Conservation (phyloP, 1,140 invertebrate species). For the Triops longicaudatus region DNA sequence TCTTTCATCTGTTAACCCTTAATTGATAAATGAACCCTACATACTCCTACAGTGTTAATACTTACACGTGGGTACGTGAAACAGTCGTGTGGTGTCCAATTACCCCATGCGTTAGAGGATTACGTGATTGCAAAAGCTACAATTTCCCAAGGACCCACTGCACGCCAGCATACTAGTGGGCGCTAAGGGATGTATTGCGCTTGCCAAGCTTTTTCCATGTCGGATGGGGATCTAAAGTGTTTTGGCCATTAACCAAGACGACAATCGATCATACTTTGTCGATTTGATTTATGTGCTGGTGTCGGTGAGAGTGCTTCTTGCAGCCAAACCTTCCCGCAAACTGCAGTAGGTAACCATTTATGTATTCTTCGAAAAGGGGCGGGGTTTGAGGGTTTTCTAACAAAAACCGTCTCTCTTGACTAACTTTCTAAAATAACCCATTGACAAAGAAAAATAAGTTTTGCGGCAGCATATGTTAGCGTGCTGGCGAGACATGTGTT, state of each 20-base stretch:
- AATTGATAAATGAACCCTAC: not conserved
- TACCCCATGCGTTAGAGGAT: not conserved
- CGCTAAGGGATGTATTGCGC: not conserved
- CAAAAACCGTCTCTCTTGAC: no score
- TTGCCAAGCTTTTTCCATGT: not conserved
- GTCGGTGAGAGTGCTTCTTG: not conserved
- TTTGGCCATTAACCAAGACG: not conserved
- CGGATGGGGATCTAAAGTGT: not conserved
- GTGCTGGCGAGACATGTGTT: no score
- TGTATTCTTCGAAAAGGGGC: not conserved
- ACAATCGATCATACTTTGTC: slow-evolving; percentile 9
- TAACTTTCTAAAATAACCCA: no score
- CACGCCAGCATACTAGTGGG: no score
- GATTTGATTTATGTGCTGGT: slow-evolving; percentile 3
- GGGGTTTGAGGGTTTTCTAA: not conserved
- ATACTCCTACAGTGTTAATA: not conserved
- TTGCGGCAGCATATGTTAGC: no score
- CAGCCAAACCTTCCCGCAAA: not conserved
- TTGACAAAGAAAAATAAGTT: no score
- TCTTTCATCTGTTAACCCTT: not conserved
- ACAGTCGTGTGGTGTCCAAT: not conserved
- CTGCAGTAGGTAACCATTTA: not conserved
- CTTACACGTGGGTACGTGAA: no score
- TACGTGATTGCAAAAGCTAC: no score
- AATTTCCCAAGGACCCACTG: no score